Evolutionary conservation across 2,888 invertebrate genomes (phyloP).

Genomic region (Sinohyriopsis cumingii): DNA sequence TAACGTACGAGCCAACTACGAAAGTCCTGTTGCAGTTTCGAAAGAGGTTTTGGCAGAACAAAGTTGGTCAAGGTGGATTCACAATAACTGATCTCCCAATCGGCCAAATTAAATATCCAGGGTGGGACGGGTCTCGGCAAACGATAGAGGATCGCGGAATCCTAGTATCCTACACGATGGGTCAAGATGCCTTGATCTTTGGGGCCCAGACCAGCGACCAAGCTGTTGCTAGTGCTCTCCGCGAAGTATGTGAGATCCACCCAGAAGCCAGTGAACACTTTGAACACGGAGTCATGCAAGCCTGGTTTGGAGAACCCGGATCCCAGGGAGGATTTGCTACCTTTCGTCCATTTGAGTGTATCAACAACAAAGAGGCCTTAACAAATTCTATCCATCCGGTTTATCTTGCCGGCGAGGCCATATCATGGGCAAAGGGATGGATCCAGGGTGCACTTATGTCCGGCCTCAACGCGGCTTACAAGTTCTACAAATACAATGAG

Average conservation of each 20-base stretch:
- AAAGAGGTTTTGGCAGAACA: slow-evolving; percentile 29
- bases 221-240: slow-evolving; percentile 25
- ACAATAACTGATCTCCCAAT: slow-evolving; percentile 19
- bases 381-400: slow-evolving; percentile 10
- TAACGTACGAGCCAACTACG: slow-evolving; percentile 21
- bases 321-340: slow-evolving; percentile 24
- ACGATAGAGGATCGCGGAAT: slow-evolving; percentile 18
- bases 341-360: slow-evolving; percentile 23
- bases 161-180: slow-evolving; percentile 28
- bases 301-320: slow-evolving; percentile 28
- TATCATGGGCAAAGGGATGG: slow-evolving; percentile 35
- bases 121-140: slow-evolving; percentile 10
- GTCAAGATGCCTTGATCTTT: slow-evolving; percentile 22
- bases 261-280: slow-evolving; percentile 25
- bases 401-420: slow-evolving; percentile 33
- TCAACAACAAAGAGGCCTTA: slow-evolving; percentile 13
- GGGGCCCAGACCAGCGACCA: slow-evolving; percentile 18
- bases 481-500: slow-evolving; percentile 8
- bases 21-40: slow-evolving; percentile 29
- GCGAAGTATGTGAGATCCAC: slow-evolving; percentile 28
- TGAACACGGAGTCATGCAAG: slow-evolving; percentile 31
- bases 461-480: slow-evolving; percentile 18
- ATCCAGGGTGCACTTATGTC: slow-evolving; percentile 25
- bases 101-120: slow-evolving; percentile 19
- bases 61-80: slow-evolving; percentile 24